Percentiles rank a stretch among this genome's conserved stretches.
phyloP scores from a whole-genome alignment of 1,140 invertebrate genomes.

The Philotrypesis tridentata region DNA sequence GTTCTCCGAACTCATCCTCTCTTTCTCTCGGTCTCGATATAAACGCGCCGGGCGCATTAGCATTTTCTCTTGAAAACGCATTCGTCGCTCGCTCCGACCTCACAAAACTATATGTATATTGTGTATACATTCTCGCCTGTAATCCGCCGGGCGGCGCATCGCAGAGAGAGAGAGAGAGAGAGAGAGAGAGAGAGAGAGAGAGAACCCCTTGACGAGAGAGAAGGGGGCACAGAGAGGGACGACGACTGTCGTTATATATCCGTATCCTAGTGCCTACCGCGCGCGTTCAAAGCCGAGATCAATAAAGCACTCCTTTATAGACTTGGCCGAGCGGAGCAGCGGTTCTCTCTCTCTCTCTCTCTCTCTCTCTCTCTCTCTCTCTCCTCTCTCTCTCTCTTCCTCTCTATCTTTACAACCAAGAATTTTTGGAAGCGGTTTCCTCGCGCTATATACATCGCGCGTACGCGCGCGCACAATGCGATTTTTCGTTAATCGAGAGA shows the following conservation, averaged over 20 bases:
- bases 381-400: background rate
- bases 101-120: background rate
- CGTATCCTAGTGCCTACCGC: constrained; percentile 65
- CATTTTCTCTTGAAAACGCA: too few relatives aligned
- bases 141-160: background rate
- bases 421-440: background rate
- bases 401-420: constrained; percentile 42
- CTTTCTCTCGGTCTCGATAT: too few relatives aligned
- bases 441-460: too few relatives aligned
- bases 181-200: background rate
- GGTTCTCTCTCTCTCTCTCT: background rate
- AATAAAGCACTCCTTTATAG: constrained; percentile 74
- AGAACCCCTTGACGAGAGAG: constrained; percentile 1
- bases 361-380: background rate
- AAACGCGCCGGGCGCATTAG: too few relatives aligned
- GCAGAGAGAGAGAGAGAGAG: background rate
- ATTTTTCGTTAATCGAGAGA: constrained; percentile 10
- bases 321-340: constrained; percentile 57
- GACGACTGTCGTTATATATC: constrained; percentile 63
- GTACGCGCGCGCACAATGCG: background rate
- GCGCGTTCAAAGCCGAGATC: constrained; percentile 71
- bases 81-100: background rate
- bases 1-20: background rate
- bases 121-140: background rate
- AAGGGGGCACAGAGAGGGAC: constrained; percentile 14